A percentile compares a stretch with the other conserved stretches of the same genome.
These are phyloP conservation scores for Dipodomys ordii DNA, from an alignment of 2,113 vertebrate species.

Conservation along the genomic window DNA sequence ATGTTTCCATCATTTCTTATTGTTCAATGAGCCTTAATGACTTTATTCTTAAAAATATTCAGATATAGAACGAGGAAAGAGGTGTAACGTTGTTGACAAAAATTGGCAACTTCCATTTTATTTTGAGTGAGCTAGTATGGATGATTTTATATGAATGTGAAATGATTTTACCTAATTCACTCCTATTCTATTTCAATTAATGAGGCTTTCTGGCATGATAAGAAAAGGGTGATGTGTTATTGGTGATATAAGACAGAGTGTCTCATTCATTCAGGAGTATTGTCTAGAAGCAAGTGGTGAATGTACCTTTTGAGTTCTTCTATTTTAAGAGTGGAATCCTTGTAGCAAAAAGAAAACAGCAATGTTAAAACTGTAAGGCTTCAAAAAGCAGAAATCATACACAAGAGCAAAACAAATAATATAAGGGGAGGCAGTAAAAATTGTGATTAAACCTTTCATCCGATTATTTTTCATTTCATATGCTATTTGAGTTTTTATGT, in stretches of 20 bases:
- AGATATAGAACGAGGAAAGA: not conserved
- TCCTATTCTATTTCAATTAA: slow-evolving; percentile 39
- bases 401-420: slow-evolving; percentile 69
- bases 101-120: slow-evolving; percentile 7
- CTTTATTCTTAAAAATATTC: not conserved
- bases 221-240: not conserved
- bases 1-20: not conserved
- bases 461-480: slow-evolving; percentile 70
- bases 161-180: slow-evolving; percentile 17
- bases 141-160: slow-evolving; percentile 41
- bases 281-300: not conserved
- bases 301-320: not conserved
- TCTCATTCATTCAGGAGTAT: not conserved
- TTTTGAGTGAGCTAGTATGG: not conserved
- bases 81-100: not conserved
- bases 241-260: not conserved
- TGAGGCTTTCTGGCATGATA: not conserved
- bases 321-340: not conserved
- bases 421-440: slow-evolving; percentile 57
- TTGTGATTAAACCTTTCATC: slow-evolving; percentile 75
- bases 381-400: slow-evolving; percentile 18
- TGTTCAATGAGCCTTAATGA: not conserved
- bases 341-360: slow-evolving; percentile 5
- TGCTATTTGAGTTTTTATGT: slow-evolving; percentile 59
- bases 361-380: slow-evolving; percentile 30